phyloP scores from a whole-genome alignment of 2,113 vertebrate species.

The Bufo gargarizans region DNA sequence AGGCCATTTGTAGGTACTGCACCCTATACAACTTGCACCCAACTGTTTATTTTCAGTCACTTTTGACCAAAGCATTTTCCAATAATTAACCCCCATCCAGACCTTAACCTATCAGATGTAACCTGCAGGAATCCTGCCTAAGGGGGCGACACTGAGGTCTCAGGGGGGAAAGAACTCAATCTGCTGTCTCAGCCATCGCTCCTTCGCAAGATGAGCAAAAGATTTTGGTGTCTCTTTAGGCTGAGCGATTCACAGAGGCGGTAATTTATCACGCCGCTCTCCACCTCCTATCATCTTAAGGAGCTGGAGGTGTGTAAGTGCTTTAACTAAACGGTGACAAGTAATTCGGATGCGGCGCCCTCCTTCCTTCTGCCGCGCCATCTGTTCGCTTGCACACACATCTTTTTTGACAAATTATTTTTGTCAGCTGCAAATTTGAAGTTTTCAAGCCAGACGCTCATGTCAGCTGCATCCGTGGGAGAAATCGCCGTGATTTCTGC shows the following conservation, averaged over 20 bases:
- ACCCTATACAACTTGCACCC: background rate
- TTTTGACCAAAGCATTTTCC: background rate
- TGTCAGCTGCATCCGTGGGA: slow-evolving; percentile 30
- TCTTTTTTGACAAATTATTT: slow-evolving; percentile 31
- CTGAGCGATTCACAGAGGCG: background rate
- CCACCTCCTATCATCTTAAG: slow-evolving; percentile 44
- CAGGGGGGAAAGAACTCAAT: background rate
- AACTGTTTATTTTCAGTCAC: background rate
- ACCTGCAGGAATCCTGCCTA: background rate
- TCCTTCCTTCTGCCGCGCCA: slow-evolving; percentile 42
- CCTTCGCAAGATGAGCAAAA: background rate
- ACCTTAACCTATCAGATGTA: background rate
- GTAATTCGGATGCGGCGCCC: slow-evolving; percentile 41
- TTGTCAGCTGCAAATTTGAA: slow-evolving; percentile 28
- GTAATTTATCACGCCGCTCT: slow-evolving; percentile 37
- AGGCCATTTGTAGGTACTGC: slow-evolving; percentile 7
- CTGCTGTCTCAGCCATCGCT: background rate
- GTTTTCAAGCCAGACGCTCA: slow-evolving; percentile 45
- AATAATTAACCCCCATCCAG: background rate
- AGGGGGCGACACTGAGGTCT: background rate
- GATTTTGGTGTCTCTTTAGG: slow-evolving; percentile 24
- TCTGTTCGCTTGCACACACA: slow-evolving; percentile 25
- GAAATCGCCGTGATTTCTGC: slow-evolving; percentile 41
- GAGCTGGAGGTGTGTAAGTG: slow-evolving; percentile 39
- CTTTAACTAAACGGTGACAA: slow-evolving; percentile 51